phyloP scores from a whole-genome alignment of 2,888 invertebrate species.

The Athrips mouffetella region DNA sequence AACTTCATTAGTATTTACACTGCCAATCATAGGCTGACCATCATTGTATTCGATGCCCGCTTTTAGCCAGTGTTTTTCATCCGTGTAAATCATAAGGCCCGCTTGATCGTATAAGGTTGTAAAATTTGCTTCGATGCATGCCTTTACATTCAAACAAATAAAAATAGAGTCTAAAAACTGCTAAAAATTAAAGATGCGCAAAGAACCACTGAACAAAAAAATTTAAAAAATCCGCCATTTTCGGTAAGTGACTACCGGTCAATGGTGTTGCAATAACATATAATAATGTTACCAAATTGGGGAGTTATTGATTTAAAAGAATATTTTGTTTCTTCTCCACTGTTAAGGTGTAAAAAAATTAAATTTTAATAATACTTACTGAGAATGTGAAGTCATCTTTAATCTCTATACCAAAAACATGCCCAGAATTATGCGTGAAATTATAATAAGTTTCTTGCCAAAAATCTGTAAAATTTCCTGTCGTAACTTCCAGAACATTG shows the following conservation, averaged over 20 bases:
- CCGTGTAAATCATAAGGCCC: constrained; percentile 60
- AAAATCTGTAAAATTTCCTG: constrained; percentile 56
- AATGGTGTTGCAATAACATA: neutral
- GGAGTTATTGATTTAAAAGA: no score
- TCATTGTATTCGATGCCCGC: constrained; percentile 64
- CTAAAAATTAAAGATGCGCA: neutral
- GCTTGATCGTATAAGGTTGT: constrained; percentile 60
- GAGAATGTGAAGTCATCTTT: constrained; percentile 51
- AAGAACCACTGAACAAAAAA: neutral
- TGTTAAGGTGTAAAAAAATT: neutral
- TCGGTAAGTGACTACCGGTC: neutral
- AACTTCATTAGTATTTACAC: constrained; percentile 51
- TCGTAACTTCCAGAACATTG: constrained; percentile 39
- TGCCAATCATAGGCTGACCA: constrained; percentile 59
- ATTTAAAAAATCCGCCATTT: constrained; percentile 1
- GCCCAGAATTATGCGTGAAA: constrained; percentile 50
- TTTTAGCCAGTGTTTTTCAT: constrained; percentile 63
- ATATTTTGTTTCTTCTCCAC: neutral
- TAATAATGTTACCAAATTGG: no score
- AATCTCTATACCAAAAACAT: constrained; percentile 48
- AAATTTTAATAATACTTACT: constrained; percentile 32
- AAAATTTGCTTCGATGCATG: constrained; percentile 55
- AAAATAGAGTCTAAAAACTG: neutral
- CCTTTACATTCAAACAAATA: no score
- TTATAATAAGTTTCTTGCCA: constrained; percentile 62